phyloP scores from a whole-genome alignment of 2,797 vertebrate species.

The Anabas testudineus region DNA sequence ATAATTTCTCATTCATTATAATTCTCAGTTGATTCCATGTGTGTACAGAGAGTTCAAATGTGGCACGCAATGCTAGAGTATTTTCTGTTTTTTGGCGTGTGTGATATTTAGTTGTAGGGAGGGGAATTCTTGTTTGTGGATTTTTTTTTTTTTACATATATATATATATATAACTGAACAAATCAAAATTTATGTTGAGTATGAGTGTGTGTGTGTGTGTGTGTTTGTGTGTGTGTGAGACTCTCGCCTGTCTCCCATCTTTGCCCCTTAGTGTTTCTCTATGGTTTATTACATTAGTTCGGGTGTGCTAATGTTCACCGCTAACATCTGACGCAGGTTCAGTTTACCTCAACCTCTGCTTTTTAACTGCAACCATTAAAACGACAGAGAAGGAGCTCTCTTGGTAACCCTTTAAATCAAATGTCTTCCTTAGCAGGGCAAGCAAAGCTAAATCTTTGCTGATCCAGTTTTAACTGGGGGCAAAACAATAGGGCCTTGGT shows the following conservation, averaged over 20 bases:
- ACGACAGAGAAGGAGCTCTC: slow-evolving; percentile 25
- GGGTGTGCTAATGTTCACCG: slow-evolving; percentile 32
- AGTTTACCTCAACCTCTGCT: slow-evolving; percentile 73
- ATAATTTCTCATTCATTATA: slow-evolving; percentile 64
- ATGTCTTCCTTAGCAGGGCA: slow-evolving; percentile 67
- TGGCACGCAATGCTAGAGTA: slow-evolving; percentile 40
- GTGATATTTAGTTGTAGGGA: slow-evolving; percentile 64
- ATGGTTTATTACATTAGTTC: slow-evolving; percentile 46
- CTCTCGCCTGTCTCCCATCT: slow-evolving; percentile 39
- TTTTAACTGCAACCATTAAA: slow-evolving; percentile 56
- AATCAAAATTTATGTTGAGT: slow-evolving; percentile 57
- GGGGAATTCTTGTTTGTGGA: slow-evolving; percentile 44
- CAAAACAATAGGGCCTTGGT: slow-evolving; percentile 33
- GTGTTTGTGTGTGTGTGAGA: slow-evolving; percentile 36
- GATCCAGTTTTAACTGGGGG: slow-evolving; percentile 33
- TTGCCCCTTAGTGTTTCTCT: slow-evolving; percentile 56
- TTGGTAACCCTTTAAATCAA: slow-evolving; percentile 45
- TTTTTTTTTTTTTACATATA: no score
- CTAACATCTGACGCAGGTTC: slow-evolving; percentile 57
- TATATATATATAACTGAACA: slow-evolving; percentile 78
- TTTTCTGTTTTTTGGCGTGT: slow-evolving; percentile 49
- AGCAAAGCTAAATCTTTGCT: slow-evolving; percentile 13
- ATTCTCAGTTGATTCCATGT: slow-evolving; percentile 79
- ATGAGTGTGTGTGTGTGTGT: slow-evolving; percentile 39
- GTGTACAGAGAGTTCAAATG: slow-evolving; percentile 54